Evolutionary conservation across 2,888 invertebrate genomes (phyloP), one percentile per base, ranked within the genome.

Genomic region (Campaea margaritaria): DNA sequence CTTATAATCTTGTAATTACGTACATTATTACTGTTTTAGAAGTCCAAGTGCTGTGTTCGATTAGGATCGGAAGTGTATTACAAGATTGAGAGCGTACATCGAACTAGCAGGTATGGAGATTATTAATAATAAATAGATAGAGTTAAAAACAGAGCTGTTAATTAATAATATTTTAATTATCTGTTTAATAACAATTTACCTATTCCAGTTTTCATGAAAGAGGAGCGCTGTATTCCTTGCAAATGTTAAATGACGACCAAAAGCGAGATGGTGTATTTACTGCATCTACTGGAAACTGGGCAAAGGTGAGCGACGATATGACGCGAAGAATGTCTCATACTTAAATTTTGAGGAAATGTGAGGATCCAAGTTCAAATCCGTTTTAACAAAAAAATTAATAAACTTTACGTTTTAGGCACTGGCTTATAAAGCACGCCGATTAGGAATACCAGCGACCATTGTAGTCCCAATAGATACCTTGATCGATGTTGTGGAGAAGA

Each of bases 271-370:
- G 98, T 2, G 96, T 98, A 0, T 96, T 96, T 54, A 96, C 98
- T 4, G 97, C 98, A 0, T 97, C 97, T 2, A 92, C 97, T 52
- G 98, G 98, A 3, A 98, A 99, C 83, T 98, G 98, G 89, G 98
- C 97, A 0, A 93, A 96, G 82, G 87, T 85, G 65, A 56, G 58
- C 11, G 13, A 45, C 39, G 31, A 31, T 39, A 27, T 13, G 12
- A 11, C 7, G 5, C 5, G 14, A 39, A 5, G 10, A 31, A 1
- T 1, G 31, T 31, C 2, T 7, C 9, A 3, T 21, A 21, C 5
- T 21, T 21, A 5, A 2, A n/a, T 5, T 31, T 3, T 9, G 10
- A 31, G 10, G 4, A 10, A 3, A 7, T 10, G 10, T 31, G 2
- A 31, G 31, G 31, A 31, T 31, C 10, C 10, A 31, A 31, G 1